Percentiles rank a stretch among this genome's conserved stretches.
Conservation (phyloP, 2,888 invertebrate genomes). For the Erynnis tages region DNA sequence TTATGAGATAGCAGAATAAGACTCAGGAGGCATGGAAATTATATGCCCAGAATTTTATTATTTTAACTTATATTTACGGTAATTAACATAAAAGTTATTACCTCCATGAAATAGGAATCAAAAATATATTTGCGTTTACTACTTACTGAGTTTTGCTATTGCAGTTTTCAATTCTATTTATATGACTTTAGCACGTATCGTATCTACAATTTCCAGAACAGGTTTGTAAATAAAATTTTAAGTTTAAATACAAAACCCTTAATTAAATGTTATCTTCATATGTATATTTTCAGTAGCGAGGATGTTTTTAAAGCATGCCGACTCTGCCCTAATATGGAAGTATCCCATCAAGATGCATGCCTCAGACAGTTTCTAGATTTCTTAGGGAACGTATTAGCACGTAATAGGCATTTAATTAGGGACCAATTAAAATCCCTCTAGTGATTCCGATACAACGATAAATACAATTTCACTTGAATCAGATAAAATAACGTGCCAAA, state of each 20-base stretch:
- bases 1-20: neutral
- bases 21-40: neutral
- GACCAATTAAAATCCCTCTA: slow-evolving; percentile 27
- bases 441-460: slow-evolving; percentile 25
- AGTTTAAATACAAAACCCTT: neutral
- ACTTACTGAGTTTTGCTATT: too few species aligned
- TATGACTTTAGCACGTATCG: too few species aligned
- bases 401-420: slow-evolving; percentile 29
- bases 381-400: slow-evolving; percentile 29
- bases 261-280: slow-evolving; percentile 7
- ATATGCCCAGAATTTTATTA: neutral
- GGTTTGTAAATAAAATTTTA: too few species aligned
- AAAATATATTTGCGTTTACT: too few species aligned
- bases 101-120: too few species aligned
- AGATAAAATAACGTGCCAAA: slow-evolving; percentile 24
- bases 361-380: slow-evolving; percentile 31
- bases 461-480: slow-evolving; percentile 27
- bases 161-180: too few species aligned
- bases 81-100: too few species aligned
- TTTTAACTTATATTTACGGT: too few species aligned
- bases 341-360: slow-evolving; percentile 32
- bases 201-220: too few species aligned
- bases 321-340: slow-evolving; percentile 27
- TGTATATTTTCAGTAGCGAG: slow-evolving; percentile 9
- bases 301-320: slow-evolving; percentile 29